phyloP scores from a whole-genome alignment of 2,888 invertebrate species.

The Synergus umbraculus region DNA sequence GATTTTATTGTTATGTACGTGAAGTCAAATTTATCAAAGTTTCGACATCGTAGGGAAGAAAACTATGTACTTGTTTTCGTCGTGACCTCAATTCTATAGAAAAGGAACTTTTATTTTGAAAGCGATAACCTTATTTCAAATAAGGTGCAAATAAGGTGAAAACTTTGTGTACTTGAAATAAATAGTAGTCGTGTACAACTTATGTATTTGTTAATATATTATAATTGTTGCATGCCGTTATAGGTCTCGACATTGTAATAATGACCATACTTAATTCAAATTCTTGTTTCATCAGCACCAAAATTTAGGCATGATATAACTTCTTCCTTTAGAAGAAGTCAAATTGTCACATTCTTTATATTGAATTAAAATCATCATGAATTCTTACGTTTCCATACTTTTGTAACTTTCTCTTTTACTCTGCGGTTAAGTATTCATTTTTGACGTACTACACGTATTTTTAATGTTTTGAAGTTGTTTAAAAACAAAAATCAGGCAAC shows the following conservation, averaged over 20 bases:
- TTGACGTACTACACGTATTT: background rate
- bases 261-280: background rate
- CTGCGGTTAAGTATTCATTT: background rate
- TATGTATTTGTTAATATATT: background rate
- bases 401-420: background rate
- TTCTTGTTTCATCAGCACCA: background rate
- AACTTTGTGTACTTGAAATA: background rate
- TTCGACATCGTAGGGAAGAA: background rate
- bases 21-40: background rate
- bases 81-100: conserved; percentile 27
- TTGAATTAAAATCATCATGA: background rate
- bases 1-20: background rate
- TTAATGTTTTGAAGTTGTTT: background rate
- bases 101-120: conserved; percentile 29
- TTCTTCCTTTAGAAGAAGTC: no score
- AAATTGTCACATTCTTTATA: background rate
- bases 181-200: background rate
- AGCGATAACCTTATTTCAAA: background rate
- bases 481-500: background rate
- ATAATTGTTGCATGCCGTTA: background rate
- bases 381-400: background rate
- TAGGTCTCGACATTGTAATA: background rate
- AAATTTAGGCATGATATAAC: background rate
- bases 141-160: background rate
- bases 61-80: conserved; percentile 28